Evolutionary conservation across 64 coral and sea anemone species (phyloP), one percentile per base, ranked within the genome.

Genomic region (Montipora cactus): DNA sequence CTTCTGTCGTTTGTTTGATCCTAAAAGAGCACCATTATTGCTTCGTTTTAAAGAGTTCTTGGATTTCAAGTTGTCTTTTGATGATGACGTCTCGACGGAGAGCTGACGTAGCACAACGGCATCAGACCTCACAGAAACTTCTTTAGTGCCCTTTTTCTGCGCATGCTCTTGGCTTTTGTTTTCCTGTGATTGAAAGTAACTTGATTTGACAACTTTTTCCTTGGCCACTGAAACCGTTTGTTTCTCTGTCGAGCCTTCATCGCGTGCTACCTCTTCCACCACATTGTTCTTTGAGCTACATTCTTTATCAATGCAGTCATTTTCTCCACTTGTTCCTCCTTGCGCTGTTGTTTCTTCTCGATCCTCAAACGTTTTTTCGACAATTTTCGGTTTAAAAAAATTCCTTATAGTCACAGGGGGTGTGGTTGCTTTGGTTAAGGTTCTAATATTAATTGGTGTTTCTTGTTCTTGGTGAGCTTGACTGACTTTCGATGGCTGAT

Each of bases 361-460:
- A 11, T 11, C 37, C 66, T 71, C 66, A 13, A 19, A 45, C 8
- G 7, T 49, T 86, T 20, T 5, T 49, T 49, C 82, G 6, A 51
- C 62, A 50, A 59, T 5, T 78, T 92, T 96, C 0, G 95, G 89
- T 71, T 79, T 91, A 78, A 99, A 99, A 57, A 99, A 99, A 37
- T 76, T 96, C 80, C 92, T 99, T 13, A 99, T 99, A 49, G 95
- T 99, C 16, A 94, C 75, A 13, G 92, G 95, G 2, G 98, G 98
- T 11, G 81, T 96, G 16, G 92, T 90, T 2, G 98, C 95, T 78
- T 96, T 99, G 14, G 84, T 80, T 67, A 99, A 93, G 7, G 92
- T 94, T 69, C 92, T 96, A 15, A 47, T 19, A 25, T 96, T 99
- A 51, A 99, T 81, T 49, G 89, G 84, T 0, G 89, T 44, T 52